Evolutionary conservation across 2,797 vertebrate genomes (phyloP), one percentile per base, ranked within the genome.

Genomic region (Caiman crocodilus): DNA sequence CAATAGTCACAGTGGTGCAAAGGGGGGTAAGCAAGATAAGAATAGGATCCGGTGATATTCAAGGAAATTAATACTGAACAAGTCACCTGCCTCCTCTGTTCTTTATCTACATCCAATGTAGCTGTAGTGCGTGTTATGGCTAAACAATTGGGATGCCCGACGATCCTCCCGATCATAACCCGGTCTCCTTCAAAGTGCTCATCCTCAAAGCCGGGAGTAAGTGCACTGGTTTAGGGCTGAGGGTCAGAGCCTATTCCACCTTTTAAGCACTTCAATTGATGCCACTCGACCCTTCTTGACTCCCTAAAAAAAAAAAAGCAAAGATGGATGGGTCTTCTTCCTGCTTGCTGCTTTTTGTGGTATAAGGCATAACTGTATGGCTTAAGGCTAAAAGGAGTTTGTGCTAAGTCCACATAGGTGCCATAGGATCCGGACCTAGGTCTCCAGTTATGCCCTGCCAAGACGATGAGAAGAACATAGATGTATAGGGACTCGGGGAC

Each of bases 151-250:
- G 57, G 17, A 6, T 4, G 2, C 28, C 1, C 78, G 79, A 42
- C 35, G 55, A 9, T 5, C 67, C 87, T 17, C 0, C 25, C 26
- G 69, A 23, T 73, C 69, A 50, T 73, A 73, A 73, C 23, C 4
- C 0, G 1, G 5, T 5, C 0, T 25, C 0, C 0, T 55, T 78
- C 23, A 10, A 61, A 79, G 3, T 6, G n/a, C 73, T 4, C 15
- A 26, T 75, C 89, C 55, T 82, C 71, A 42, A 63, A 80, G 20
- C 25, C 13, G 2, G 32, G 18, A 35, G 18, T 12, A 7, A 80
- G 57, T 64, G 14, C 21, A 73, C 7, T 50, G 25, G 14, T 42
- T 50, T 73, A 73, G 35, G 69, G 23, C 25, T 50, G 42, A 50
- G 42, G 42, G 42, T 50, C 42, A 50, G 42, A 50, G 42, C 42